Evolutionary conservation across 1,140 invertebrate genomes (phyloP).

Genomic region (Cyphomyrmex costatus): DNA sequence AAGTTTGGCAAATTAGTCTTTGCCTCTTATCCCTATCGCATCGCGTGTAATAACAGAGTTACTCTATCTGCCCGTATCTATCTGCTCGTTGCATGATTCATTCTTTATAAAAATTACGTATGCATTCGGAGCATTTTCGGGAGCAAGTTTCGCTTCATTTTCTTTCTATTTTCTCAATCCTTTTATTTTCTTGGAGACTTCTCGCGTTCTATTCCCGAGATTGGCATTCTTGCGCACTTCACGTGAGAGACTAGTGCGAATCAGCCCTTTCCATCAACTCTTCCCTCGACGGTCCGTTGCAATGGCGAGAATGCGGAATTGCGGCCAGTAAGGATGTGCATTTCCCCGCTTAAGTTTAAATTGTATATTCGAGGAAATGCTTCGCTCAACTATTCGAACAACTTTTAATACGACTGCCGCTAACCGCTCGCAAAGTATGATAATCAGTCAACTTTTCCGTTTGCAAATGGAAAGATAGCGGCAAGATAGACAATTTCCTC

Average conservation of each 20-base stretch:
- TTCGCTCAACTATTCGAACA: constrained; percentile 76
- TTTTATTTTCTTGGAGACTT: constrained; percentile 57
- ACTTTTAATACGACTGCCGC: constrained; percentile 74
- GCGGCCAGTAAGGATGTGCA: constrained; percentile 49
- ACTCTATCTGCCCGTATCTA: too few species aligned
- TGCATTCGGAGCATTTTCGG: not conserved
- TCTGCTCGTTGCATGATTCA: not conserved
- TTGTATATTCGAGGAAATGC: constrained; percentile 76
- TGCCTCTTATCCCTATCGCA: not conserved
- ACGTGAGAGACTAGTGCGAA: constrained; percentile 48
- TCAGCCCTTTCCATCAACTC: constrained; percentile 65
- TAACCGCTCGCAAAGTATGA: constrained; percentile 42
- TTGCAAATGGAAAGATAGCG: not conserved
- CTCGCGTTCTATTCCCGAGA: constrained; percentile 72
- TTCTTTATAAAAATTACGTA: constrained; percentile 2
- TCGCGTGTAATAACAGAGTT: not conserved
- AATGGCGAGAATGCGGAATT: constrained; percentile 54
- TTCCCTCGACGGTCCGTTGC: constrained; percentile 50
- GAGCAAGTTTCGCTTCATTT: constrained; percentile 43
- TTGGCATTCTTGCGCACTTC: constrained; percentile 76
- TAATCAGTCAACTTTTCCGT: constrained; percentile 37
- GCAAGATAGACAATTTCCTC: not conserved
- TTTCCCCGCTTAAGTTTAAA: constrained; percentile 76
- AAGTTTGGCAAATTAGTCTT: not conserved
- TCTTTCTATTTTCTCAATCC: constrained; percentile 15